A percentile compares a stretch with the other conserved stretches of the same genome.
Conservation (phyloP, 2,797 vertebrate genomes). For the Platyrinchus mystaceus region DNA sequence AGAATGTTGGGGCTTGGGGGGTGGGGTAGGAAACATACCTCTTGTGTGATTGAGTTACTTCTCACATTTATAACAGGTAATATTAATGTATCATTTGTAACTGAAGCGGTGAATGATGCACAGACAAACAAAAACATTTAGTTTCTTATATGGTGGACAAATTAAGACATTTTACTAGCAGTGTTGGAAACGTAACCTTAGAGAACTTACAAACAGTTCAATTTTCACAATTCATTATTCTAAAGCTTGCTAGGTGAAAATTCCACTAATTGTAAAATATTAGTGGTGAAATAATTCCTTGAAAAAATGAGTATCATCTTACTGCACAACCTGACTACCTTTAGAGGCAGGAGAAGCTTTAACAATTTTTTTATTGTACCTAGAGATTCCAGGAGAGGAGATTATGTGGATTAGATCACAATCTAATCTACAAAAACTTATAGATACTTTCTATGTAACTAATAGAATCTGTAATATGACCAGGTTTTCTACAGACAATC, state of each 20-base stretch:
- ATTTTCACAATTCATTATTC: background rate
- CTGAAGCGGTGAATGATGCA: background rate
- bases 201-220: background rate
- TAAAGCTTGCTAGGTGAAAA: background rate
- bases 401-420: background rate
- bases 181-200: background rate
- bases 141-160: background rate
- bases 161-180: background rate
- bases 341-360: background rate
- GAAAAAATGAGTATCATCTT: background rate
- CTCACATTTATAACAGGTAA: background rate
- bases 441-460: background rate
- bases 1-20: background rate
- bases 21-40: background rate
- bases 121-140: background rate
- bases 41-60: background rate
- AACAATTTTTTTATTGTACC: fast-evolving
- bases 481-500: background rate
- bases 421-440: background rate
- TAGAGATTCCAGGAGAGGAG: background rate
- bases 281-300: background rate
- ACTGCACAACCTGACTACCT: background rate
- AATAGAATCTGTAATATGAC: background rate
- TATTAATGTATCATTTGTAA: background rate
- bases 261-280: background rate